A percentile compares a stretch with the other conserved stretches of the same genome.
phyloP scores from a whole-genome alignment of 1,140 invertebrate species.

The Megathymus violae region DNA sequence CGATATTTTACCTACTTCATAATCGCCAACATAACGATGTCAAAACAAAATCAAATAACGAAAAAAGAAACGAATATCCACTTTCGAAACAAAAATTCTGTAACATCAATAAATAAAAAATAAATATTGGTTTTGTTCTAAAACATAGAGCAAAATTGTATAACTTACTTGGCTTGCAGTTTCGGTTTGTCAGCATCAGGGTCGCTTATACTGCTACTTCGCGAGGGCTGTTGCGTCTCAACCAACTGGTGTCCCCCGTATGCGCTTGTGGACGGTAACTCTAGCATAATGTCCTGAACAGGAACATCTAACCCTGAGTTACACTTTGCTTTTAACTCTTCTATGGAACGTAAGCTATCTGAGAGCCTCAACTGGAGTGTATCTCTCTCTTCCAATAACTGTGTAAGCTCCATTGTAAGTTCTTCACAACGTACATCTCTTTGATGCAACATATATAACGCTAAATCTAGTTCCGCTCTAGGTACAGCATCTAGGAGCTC shows the following conservation, averaged over 20 bases:
- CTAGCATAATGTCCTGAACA: constrained; percentile 54
- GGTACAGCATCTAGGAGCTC: constrained; percentile 75
- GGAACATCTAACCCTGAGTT: constrained; percentile 52
- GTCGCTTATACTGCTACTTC: constrained; percentile 73
- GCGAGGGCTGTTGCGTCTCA: constrained; percentile 65
- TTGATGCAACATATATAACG: constrained; percentile 93
- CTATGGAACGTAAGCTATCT: constrained; percentile 89
- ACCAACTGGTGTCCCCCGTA: constrained; percentile 65
- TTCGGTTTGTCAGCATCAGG: constrained; percentile 71
- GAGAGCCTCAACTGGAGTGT: constrained; percentile 92
- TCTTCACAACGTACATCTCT: constrained; percentile 95
- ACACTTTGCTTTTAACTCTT: constrained; percentile 82
- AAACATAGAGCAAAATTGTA: background rate
- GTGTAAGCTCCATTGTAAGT: constrained; percentile 92
- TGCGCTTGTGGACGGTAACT: constrained; percentile 53
- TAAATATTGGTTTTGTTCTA: too few species aligned
- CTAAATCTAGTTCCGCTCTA: constrained; percentile 90
- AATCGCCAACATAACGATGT: too few species aligned
- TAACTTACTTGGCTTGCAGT: constrained; percentile 75
- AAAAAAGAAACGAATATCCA: too few species aligned
- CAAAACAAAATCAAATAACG: too few species aligned
- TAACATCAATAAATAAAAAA: too few species aligned
- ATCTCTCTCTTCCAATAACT: constrained; percentile 93
- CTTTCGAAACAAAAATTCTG: too few species aligned
- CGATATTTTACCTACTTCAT: too few species aligned